A percentile compares a stretch with the other conserved stretches of the same genome.
phyloP scores from a whole-genome alignment of 1,140 invertebrate genomes.

The Ips nitidus region DNA sequence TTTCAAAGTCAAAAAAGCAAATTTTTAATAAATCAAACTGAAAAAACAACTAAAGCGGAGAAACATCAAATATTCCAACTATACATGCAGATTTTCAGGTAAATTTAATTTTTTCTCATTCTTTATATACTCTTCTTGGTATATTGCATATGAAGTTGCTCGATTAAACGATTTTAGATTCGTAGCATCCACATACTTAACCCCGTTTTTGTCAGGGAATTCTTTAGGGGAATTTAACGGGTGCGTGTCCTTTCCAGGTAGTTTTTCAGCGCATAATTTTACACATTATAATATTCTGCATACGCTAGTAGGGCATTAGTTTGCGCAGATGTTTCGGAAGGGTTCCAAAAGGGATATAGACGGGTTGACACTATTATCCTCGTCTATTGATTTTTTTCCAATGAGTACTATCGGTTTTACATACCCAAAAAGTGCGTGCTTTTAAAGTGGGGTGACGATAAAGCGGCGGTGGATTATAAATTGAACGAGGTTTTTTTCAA shows the following conservation, averaged over 20 bases:
- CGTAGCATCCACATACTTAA: conserved; percentile 30
- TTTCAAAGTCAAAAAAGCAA: no score
- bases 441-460: conserved; percentile 18
- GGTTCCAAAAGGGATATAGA: conserved; percentile 22
- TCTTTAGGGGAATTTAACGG: conserved; percentile 18
- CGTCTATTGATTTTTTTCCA: conserved; percentile 33
- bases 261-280: conserved; percentile 43
- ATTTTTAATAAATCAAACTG: no score
- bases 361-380: conserved; percentile 38
- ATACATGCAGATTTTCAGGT: no score
- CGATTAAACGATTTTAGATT: no score
- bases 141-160: no score
- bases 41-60: no score
- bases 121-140: no score
- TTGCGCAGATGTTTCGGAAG: conserved; percentile 37
- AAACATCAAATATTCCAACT: no score
- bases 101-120: no score
- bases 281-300: conserved; percentile 46
- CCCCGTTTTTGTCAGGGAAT: conserved; percentile 35
- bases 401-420: conserved; percentile 33
- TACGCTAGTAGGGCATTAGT: conserved; percentile 38
- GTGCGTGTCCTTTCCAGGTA: conserved; percentile 42
- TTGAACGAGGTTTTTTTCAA: conserved; percentile 2
- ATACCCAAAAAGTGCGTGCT: conserved; percentile 26
- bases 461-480: conserved; percentile 19